Conservation (phyloP, 2,888 invertebrate species). For the Chorisops tibialis region DNA sequence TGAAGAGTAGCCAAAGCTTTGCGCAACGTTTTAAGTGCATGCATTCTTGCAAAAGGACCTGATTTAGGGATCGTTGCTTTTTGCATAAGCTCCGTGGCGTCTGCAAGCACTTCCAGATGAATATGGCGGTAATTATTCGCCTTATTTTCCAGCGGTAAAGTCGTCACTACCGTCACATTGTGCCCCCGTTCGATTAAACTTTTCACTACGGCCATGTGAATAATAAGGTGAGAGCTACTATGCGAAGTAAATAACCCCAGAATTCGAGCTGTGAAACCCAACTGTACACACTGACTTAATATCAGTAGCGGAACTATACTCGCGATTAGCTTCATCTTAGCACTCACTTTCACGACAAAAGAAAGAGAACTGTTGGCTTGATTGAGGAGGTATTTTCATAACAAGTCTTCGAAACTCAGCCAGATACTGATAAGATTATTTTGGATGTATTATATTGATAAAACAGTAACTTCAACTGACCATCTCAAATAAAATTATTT, state of each 20-base stretch:
- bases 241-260: slow-evolving; percentile 47
- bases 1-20: slow-evolving; percentile 2
- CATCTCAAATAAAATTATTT: too few relatives aligned
- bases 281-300: too few relatives aligned
- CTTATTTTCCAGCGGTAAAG: slow-evolving; percentile 37
- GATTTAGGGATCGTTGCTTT: not conserved
- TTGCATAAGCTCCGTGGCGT: not conserved
- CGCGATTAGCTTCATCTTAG: too few relatives aligned
- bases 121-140: slow-evolving; percentile 17
- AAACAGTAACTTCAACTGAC: too few relatives aligned
- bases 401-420: too few relatives aligned
- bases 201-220: slow-evolving; percentile 45
- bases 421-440: too few relatives aligned
- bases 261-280: slow-evolving; percentile 38
- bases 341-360: too few relatives aligned
- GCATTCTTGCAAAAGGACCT: not conserved
- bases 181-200: slow-evolving; percentile 46
- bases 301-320: too few relatives aligned
- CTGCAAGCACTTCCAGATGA: not conserved
- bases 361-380: too few relatives aligned
- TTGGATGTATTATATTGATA: too few relatives aligned
- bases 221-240: slow-evolving; percentile 47
- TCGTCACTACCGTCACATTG: slow-evolving; percentile 46
- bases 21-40: not conserved
- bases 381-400: too few relatives aligned